A percentile compares a stretch with the other conserved stretches of the same genome.
These are phyloP conservation scores for Enteromius argenteus DNA, from an alignment of 2,797 vertebrate species.

Conservation along the genomic window DNA sequence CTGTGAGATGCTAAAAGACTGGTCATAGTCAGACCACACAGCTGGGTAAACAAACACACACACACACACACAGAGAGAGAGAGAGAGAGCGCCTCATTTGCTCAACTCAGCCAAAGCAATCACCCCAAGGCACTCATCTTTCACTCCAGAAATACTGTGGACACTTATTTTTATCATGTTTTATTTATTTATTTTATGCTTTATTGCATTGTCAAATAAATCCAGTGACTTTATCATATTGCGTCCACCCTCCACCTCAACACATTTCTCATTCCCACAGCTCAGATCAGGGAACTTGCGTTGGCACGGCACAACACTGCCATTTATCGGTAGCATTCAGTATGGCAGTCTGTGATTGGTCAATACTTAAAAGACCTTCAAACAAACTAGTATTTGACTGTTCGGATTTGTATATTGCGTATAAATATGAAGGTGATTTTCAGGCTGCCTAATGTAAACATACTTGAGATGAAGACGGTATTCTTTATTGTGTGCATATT, in stretches of 20 bases:
- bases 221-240: conserved; percentile 38
- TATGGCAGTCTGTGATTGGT: background rate
- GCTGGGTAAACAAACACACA: conserved; percentile 32
- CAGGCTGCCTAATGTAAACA: background rate
- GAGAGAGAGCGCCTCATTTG: background rate
- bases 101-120: conserved; percentile 23
- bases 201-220: conserved; percentile 50
- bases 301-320: conserved; percentile 36
- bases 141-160: conserved; percentile 25
- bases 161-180: conserved; percentile 40
- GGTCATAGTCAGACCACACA: conserved; percentile 22
- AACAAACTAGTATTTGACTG: background rate
- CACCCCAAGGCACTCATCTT: conserved; percentile 23
- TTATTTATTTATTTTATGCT: conserved; percentile 33
- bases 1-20: conserved; percentile 26
- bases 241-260: conserved; percentile 37
- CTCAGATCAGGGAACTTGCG: background rate
- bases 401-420: background rate
- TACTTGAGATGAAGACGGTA: background rate
- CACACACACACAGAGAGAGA: conserved; percentile 7
- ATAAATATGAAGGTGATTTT: conserved; percentile 12
- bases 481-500: background rate
- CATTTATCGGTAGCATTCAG: conserved; percentile 31
- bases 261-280: conserved; percentile 34
- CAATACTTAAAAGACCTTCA: conserved; percentile 4